Evolutionary conservation across 2,888 invertebrate species (phyloP).

Genomic region (Agonopterix subpropinquella): DNA sequence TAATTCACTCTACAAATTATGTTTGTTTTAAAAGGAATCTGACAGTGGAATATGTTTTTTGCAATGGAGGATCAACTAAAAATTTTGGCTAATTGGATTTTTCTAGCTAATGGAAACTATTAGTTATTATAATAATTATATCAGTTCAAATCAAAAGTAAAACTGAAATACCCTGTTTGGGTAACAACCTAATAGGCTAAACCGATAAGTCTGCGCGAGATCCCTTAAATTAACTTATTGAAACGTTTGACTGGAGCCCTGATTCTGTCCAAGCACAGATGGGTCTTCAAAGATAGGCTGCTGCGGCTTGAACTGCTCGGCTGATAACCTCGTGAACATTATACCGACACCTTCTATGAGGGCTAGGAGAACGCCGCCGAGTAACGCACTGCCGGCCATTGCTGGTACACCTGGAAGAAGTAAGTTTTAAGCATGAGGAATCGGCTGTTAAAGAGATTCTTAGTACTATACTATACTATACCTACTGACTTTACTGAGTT

Average conservation of each 20-base stretch:
- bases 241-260: constrained; percentile 41
- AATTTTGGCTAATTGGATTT: no score
- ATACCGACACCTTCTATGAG: constrained; percentile 99
- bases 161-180: no score
- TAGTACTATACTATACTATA: no score
- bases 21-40: background rate
- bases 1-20: constrained; percentile 34
- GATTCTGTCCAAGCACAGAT: constrained; percentile 78
- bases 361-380: constrained; percentile 96
- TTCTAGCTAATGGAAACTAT: no score
- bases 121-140: no score
- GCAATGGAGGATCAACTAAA: no score
- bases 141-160: no score
- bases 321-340: constrained; percentile 91
- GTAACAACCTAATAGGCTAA: no score
- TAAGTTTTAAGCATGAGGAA: background rate
- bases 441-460: no score
- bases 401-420: constrained; percentile 80
- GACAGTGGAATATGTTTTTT: background rate
- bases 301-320: constrained; percentile 94
- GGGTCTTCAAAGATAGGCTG: constrained; percentile 86
- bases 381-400: constrained; percentile 96
- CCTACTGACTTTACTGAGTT: no score
- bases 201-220: no score
- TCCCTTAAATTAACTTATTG: constrained; percentile 29